Evolutionary conservation across 2,113 vertebrate genomes (phyloP), one percentile per base, ranked within the genome.

Genomic region (Scomber colias): DNA sequence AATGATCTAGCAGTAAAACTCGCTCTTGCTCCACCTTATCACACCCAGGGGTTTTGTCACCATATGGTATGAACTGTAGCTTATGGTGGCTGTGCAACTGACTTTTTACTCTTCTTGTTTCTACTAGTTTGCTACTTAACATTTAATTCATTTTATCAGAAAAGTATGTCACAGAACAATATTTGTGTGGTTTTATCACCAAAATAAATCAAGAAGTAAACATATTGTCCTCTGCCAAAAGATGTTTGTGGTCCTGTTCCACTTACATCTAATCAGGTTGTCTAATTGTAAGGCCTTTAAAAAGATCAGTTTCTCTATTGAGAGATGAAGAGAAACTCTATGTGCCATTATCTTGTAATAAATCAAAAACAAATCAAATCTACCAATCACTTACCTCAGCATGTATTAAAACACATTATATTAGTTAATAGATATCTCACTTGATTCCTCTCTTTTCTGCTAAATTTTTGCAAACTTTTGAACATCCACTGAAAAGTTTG

Each of bases 321-420:
- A 40, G 67, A 17, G 46, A 46, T 56, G 9, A 27, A 57, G 40
- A 16, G 67, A 71, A 57, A 51, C 50, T 60, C 17, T 40, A 19
- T 51, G 17, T 50, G 55, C 35, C 21, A 21, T 21, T 21, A 21
- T 21, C 21, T 1, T 21, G 21, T 21, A 21, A 21, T 21, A 21
- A 21, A 21, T 21, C 21, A 21, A 21, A 21, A 21, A 21, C 21
- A 21, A 21, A 21, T 21, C 21, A 21, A 21, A 21, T 21, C 21
- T 21, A 21, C 21, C 21, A 21, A 21, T 21, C 21, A 21, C 21
- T 21, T 21, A 21, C 21, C 21, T 21, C 21, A 21, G 21, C 21
- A 21, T 21, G 21, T 21, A 21, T 21, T 21, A 21, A 21, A 21
- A 21, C 21, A 21, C 21, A 21, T 21, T 21, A 21, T 21, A 21